Percentiles rank a stretch among this genome's conserved stretches.
These are phyloP conservation scores for Drosophila nebulosa DNA, from an alignment of 1,140 invertebrate genomes.

Conservation along the genomic window DNA sequence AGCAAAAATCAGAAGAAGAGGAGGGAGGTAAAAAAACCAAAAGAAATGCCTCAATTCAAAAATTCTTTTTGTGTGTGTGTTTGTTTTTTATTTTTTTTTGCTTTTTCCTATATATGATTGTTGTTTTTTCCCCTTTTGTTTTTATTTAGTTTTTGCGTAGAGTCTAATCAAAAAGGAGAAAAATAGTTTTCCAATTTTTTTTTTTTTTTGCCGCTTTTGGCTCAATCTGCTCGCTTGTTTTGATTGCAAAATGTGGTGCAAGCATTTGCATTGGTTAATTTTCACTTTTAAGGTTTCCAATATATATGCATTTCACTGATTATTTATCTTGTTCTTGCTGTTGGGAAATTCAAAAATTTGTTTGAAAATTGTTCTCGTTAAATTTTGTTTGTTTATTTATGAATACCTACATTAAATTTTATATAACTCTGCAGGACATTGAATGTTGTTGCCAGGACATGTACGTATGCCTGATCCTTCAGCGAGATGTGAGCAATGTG, in stretches of 20 bases:
- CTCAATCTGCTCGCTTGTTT: constrained; percentile 15
- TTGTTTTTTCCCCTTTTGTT: not conserved
- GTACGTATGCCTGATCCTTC: no score
- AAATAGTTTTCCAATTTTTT: constrained; percentile 39
- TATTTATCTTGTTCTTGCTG: constrained; percentile 43
- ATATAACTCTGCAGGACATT: no score
- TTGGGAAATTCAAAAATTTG: no score
- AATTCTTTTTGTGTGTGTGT: constrained; percentile 26
- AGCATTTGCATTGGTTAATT: constrained; percentile 18
- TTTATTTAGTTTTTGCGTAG: constrained; percentile 51
- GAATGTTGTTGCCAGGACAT: no score
- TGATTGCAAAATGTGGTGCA: constrained; percentile 51
- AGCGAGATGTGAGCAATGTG: no score
- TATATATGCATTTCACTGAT: constrained; percentile 35
- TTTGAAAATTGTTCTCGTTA: no score
- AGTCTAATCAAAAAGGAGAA: constrained; percentile 57
- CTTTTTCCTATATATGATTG: no score
- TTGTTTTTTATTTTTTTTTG: constrained; percentile 12
- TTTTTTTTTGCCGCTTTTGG: not conserved
- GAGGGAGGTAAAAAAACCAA: no score
- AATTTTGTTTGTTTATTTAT: no score
- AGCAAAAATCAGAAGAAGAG: not conserved
- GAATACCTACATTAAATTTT: no score
- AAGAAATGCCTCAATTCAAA: not conserved
- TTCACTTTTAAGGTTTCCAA: constrained; percentile 45